Conservation (phyloP, 92 coral and sea anemone genomes). For the Micromussa lordhowensis region DNA sequence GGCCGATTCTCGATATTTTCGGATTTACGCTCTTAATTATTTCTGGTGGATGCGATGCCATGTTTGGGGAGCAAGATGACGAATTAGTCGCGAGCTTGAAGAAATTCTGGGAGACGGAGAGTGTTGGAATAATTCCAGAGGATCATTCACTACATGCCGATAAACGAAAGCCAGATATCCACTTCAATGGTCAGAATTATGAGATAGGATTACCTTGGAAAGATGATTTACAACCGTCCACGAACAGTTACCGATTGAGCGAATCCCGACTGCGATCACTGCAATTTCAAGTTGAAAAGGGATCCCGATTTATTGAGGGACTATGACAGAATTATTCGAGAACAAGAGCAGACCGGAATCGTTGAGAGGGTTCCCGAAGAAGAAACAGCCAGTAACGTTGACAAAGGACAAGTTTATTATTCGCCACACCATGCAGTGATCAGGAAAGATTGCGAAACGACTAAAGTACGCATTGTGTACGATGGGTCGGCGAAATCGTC, state of each 20-base stretch:
- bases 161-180: neutral
- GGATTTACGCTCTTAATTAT: no score
- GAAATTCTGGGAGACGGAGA: slow-evolving; percentile 2
- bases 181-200: neutral
- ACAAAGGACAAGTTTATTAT: no score
- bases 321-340: slow-evolving; percentile 23
- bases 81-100: slow-evolving; percentile 16
- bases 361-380: neutral
- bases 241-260: slow-evolving; percentile 27
- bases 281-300: slow-evolving; percentile 1
- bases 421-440: neutral
- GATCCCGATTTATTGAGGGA: slow-evolving; percentile 7
- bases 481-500: no score
- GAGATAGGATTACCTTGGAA: slow-evolving; percentile 33
- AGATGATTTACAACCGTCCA: neutral
- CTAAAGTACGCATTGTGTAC: no score
- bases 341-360: slow-evolving; percentile 9
- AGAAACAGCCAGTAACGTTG: neutral
- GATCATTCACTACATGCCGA: no score
- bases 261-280: slow-evolving; percentile 7
- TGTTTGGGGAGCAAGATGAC: slow-evolving; percentile 27
- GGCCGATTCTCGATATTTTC: no score
- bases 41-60: slow-evolving; percentile 29
- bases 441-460: no score
- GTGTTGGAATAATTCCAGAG: no score